A percentile compares a stretch with the other conserved stretches of the same genome.
These are phyloP conservation scores for Cepaea nemoralis DNA, from an alignment of 1,140 invertebrate genomes.

Conservation along the genomic window DNA sequence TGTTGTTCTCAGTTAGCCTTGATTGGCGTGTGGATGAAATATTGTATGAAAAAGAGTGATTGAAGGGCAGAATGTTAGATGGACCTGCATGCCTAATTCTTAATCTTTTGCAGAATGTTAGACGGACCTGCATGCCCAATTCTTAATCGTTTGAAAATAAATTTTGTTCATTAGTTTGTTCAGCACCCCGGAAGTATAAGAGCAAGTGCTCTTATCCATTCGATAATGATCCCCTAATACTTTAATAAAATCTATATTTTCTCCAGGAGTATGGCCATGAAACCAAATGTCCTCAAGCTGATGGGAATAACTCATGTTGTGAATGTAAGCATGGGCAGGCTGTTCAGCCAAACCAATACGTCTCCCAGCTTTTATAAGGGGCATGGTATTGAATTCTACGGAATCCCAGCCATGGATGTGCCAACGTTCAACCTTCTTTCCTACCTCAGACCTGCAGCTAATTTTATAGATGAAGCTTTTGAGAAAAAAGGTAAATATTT, in stretches of 20 bases:
- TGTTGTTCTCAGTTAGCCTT: too few relatives aligned
- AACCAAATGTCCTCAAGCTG: conserved; percentile 61
- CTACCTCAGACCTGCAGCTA: conserved; percentile 83
- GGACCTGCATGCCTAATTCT: too few relatives aligned
- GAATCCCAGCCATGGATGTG: conserved; percentile 83
- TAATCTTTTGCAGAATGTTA: too few relatives aligned
- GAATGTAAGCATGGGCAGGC: conserved; percentile 70
- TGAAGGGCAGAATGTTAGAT: too few relatives aligned
- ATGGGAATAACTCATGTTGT: conserved; percentile 72
- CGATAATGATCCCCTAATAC: too few relatives aligned
- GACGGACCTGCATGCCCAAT: too few relatives aligned
- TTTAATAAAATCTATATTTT: conserved; percentile 1
- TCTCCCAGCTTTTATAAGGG: conserved; percentile 78
- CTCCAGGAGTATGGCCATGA: conserved; percentile 69
- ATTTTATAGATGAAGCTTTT: conserved; percentile 83
- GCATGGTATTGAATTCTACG: conserved; percentile 82
- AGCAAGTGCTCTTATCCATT: too few relatives aligned
- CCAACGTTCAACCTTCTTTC: conserved; percentile 82
- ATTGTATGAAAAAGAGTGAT: too few relatives aligned
- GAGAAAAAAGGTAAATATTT: neutral
- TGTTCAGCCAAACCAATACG: conserved; percentile 69
- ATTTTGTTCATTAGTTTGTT: too few relatives aligned
- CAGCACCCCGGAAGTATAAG: too few relatives aligned
- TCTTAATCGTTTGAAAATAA: too few relatives aligned
- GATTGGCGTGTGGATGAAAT: too few relatives aligned